Conservation (phyloP, 2,888 invertebrate genomes). For the Melanostoma scalare region DNA sequence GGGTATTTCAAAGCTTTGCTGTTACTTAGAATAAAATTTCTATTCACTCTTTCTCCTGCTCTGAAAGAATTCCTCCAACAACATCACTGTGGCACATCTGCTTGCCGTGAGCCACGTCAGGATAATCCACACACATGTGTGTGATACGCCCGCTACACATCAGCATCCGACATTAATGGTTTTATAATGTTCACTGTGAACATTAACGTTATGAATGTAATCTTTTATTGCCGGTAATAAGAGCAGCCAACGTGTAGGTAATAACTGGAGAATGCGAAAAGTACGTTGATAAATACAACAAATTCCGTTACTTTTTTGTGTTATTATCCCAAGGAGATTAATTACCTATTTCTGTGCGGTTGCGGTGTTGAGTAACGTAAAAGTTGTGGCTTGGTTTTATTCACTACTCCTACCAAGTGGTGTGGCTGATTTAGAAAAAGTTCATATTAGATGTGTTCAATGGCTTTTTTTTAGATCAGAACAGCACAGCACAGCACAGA, state of each 20-base stretch:
- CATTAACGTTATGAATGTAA: conserved; percentile 68
- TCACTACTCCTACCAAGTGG: not conserved
- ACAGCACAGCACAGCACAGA: no score
- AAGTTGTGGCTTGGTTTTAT: conserved; percentile 16
- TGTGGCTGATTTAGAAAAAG: no score
- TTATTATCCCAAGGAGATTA: conserved; percentile 64
- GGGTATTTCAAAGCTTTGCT: no score
- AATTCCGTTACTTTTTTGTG: conserved; percentile 54
- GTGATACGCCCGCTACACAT: not conserved
- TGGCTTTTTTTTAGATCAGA: no score
- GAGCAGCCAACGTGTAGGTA: conserved; percentile 46
- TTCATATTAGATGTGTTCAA: no score
- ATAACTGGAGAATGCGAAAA: conserved; percentile 34
- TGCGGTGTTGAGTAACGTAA: not conserved
- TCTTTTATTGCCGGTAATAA: conserved; percentile 69
- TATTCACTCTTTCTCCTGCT: no score
- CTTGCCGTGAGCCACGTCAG: no score
- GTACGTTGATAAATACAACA: conserved; percentile 19
- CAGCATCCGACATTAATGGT: conserved; percentile 61
- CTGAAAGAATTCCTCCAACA: no score
- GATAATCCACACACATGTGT: no score
- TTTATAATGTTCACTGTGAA: conserved; percentile 65
- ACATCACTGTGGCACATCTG: no score
- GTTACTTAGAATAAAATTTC: no score
- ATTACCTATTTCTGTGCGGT: conserved; percentile 37